phyloP scores from a whole-genome alignment of 2,113 vertebrate genomes.

The Nothocercus nigrocapillus region DNA sequence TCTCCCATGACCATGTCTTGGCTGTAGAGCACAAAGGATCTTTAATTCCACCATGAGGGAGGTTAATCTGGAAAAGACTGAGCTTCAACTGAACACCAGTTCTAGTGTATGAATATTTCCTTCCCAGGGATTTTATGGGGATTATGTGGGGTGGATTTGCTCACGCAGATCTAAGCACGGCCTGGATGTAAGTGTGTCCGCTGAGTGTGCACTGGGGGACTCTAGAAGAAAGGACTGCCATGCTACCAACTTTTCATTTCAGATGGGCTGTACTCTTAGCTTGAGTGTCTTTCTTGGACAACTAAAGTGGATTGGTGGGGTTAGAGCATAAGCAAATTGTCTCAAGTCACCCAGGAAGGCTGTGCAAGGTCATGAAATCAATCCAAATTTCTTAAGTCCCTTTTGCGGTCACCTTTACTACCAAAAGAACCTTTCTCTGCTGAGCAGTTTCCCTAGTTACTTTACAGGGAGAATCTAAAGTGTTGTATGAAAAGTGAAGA shows the following conservation, averaged over 20 bases:
- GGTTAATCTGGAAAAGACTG: not conserved
- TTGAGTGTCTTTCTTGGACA: not conserved
- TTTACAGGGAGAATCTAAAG: not conserved
- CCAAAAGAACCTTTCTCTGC: not conserved
- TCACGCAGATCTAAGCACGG: not conserved
- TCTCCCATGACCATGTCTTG: not conserved
- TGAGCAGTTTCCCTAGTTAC: not conserved
- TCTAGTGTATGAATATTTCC: not conserved
- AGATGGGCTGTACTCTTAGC: not conserved
- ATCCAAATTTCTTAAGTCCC: not conserved
- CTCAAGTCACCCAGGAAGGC: not conserved
- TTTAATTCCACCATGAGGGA: not conserved
- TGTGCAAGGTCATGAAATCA: not conserved
- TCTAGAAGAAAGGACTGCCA: not conserved
- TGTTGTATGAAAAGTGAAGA: slow-evolving; percentile 54
- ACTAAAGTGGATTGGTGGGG: accelerated
- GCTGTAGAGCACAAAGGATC: not conserved
- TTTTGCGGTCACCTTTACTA: not conserved
- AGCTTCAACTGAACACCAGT: not conserved
- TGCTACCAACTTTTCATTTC: not conserved
- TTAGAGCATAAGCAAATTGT: not conserved
- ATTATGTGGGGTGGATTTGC: not conserved
- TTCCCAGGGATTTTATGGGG: not conserved
- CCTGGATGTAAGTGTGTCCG: not conserved
- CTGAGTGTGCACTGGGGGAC: not conserved